These are phyloP conservation scores for Adelognathus sp. DNA, from an alignment of 2,888 invertebrate species.

Conservation along the genomic window DNA sequence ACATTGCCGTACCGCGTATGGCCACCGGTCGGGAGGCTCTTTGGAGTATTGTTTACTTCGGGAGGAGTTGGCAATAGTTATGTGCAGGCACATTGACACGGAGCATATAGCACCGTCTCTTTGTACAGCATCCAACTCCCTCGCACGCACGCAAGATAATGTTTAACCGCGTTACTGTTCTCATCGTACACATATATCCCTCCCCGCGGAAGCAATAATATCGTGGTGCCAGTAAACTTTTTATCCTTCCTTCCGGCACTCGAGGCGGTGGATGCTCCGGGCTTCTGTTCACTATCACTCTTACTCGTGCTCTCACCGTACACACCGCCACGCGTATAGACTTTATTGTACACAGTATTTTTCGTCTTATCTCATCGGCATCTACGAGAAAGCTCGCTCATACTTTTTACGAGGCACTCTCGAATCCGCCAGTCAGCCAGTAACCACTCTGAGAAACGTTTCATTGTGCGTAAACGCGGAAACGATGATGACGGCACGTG, in stretches of 20 bases:
- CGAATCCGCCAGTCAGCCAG: not conserved
- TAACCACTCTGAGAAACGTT: not conserved
- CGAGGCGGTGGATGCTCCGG: conserved; percentile 2
- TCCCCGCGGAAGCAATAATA: conserved; percentile 30
- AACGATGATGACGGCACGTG: not conserved
- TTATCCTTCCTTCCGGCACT: conserved; percentile 35
- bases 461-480: not conserved
- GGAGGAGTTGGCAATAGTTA: not conserved
- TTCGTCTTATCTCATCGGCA: conserved; percentile 6
- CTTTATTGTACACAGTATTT: not conserved
- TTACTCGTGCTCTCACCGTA: conserved; percentile 13
- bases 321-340: not conserved
- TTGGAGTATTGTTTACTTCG: conserved; percentile 19
- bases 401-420: conserved; percentile 1
- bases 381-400: not conserved
- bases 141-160: not conserved
- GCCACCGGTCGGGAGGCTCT: not conserved
- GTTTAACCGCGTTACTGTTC: conserved; percentile 19
- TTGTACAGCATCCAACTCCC: not conserved
- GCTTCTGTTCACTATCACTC: conserved; percentile 35
- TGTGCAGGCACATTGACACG: conserved; percentile 4
- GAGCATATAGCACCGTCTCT: not conserved
- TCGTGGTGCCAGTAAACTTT: conserved; percentile 41
- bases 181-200: conserved; percentile 11
- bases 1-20: not conserved